Base-by-base conservation (phyloP, 2,888 invertebrate species). In the Cerceris rybyensis region DNA sequence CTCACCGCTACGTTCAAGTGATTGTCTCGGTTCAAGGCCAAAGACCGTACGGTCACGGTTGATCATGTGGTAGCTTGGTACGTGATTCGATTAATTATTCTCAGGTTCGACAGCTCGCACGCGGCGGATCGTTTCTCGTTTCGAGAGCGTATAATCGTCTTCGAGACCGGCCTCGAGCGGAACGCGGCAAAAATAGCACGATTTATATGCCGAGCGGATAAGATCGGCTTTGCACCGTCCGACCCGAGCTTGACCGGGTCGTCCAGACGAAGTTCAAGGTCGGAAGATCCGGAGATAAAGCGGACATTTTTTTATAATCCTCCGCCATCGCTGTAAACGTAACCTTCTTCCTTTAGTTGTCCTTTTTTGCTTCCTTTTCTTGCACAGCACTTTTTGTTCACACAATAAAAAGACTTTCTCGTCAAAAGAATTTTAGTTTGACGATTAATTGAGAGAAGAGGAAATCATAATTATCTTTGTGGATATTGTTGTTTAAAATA, bases 61-160 rank as follows among this genome's bases (percentile, higher is more conserved):
- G 28, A 28, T 86, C 76, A 59, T 79, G 74, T 66, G 74, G 63
- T 52, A 64, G 70, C 55, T 60, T 64, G 79, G 74, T 80, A 80
- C 85, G 86, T 86, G 80, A 83, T 84, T 84, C 84, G 81, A 87
- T 88, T 87, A 85, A 87, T 86, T 85, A 86, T 85, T 82, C 76
- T 60, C 78, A 76, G 67, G 78, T 75, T 83, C 77, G 72, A 69
- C 75, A 39, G 70, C 55, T 65, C 64, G 17, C 65, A 13, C 41
- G 28, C 16, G 7, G 28, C 13, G 43, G 41, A 64, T 13, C 28
- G 9, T 17, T 42, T 46, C 60, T 13, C 63, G 17, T 8, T 46
- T 28, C 28, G 28, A 28, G 28, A 39, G 7, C 28, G 50, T 61
- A 66, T 76, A 70, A 75, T 70, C 77, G 70, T 70, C 70, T 75